These are phyloP conservation scores for Lasioglossum calceatum DNA, from an alignment of 2,888 invertebrate species.

Conservation along the genomic window DNA sequence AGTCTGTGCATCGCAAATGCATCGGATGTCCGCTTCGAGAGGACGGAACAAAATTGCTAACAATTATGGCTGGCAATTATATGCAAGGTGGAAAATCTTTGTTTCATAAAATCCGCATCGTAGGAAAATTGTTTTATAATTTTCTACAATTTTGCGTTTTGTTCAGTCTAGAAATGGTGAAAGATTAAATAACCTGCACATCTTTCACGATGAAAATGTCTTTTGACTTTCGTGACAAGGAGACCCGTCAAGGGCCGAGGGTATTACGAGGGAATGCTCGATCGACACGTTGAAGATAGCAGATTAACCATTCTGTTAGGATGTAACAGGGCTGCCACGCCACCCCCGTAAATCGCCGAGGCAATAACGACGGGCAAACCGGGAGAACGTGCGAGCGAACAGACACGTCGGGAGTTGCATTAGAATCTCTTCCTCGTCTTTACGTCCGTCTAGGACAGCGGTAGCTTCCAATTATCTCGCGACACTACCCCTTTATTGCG, in stretches of 20 bases:
- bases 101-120: neutral
- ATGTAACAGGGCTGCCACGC: constrained; percentile 33
- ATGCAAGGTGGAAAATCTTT: neutral
- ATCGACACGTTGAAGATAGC: constrained; percentile 23
- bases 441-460: constrained; percentile 69
- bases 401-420: constrained; percentile 63
- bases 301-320: constrained; percentile 34
- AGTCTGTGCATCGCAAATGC: neutral
- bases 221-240: neutral
- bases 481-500: constrained; percentile 77
- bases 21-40: neutral
- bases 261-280: neutral
- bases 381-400: constrained; percentile 49
- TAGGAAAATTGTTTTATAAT: neutral
- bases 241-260: neutral
- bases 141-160: neutral
- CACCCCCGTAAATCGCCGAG: constrained; percentile 60
- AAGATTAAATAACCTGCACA: neutral
- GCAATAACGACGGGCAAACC: constrained; percentile 66
- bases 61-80: neutral
- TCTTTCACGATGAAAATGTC: neutral
- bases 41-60: neutral
- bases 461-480: constrained; percentile 78
- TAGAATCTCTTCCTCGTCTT: constrained; percentile 74
- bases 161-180: no score